Base-by-base conservation (phyloP, 2,797 vertebrate genomes). In the Pseudochaenichthys georgianus region DNA sequence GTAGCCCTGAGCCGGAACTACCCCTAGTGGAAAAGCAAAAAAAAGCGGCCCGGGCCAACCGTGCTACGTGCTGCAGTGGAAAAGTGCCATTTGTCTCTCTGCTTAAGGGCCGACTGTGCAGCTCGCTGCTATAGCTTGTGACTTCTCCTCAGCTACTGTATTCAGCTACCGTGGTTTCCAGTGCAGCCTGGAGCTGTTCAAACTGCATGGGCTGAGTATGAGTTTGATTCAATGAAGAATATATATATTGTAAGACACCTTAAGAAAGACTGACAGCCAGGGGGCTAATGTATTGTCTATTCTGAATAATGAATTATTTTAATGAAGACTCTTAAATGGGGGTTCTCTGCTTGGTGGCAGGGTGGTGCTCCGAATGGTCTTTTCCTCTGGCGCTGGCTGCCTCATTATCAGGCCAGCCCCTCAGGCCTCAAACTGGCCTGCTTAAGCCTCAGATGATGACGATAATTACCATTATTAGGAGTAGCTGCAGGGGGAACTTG, bases 401-500 rank as follows among this genome's bases (percentile, higher is more conserved):
- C 93, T 94, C 80, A 55, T 94, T 95, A 93, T 95, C 91, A 87
- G 91, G 58, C 90, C 93, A 77, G 87, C 93, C 95, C 95, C 91
- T 89, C 86, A 81, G 95, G 96, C 94, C 91, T 82, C 79, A 89
- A 91, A 74, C 80, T 94, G 95, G 92, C 95, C 95, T 95, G 95
- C 93, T 94, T 94, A 92, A 93, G 90, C 92, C 91, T 91, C 88
- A 75, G 88, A 94, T 94, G 90, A 95, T 95, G 93, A 92, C 92
- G 92, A 87, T 96, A 95, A 96, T 96, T 96, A 95, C 92, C 89
- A 74, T 97, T 95, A 95, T 95, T 92, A 93, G 94, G 91, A 94
- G 89, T 94, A 93, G 96, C 95, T 96, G 92, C 89, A 81, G 95
- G 96, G 94, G 91, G 86, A 92, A 93, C 92, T 93, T 92, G 93